Evolutionary conservation across 2,888 invertebrate species (phyloP).

Genomic region (Hymenopus coronatus): DNA sequence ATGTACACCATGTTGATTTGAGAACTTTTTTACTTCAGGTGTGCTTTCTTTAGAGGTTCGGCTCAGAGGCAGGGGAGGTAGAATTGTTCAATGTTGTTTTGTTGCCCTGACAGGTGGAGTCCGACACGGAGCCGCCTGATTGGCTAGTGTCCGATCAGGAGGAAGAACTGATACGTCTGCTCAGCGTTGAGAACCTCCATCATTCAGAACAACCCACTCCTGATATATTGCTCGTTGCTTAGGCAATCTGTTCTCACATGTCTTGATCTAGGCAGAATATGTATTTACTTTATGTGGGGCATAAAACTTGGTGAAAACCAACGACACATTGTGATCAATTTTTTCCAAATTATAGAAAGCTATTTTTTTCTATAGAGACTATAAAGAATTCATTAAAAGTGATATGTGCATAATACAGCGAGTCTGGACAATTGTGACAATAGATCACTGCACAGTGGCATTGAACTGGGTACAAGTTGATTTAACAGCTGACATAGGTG

Average conservation of each 20-base stretch:
- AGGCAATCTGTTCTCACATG: background rate
- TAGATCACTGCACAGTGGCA: too few species aligned
- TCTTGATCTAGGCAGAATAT: background rate
- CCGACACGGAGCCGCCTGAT: conserved; percentile 59
- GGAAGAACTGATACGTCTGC: conserved; percentile 70
- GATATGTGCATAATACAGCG: too few species aligned
- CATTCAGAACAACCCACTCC: conserved; percentile 34
- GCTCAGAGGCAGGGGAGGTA: background rate
- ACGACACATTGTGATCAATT: too few species aligned
- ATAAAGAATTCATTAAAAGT: too few species aligned
- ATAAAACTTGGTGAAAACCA: too few species aligned
- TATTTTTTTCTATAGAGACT: too few species aligned
- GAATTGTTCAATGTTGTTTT: conserved; percentile 25
- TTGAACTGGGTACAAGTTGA: too few species aligned
- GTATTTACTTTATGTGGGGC: too few species aligned
- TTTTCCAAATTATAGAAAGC: too few species aligned
- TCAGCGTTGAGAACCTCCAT: conserved; percentile 53
- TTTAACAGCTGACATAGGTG: too few species aligned
- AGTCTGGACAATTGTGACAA: too few species aligned
- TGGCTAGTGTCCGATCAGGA: conserved; percentile 77
- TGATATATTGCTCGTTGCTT: conserved; percentile 33
- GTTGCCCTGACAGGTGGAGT: conserved; percentile 48
- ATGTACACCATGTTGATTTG: background rate
- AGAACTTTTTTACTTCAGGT: background rate
- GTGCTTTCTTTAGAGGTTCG: background rate